Evolutionary conservation across 2,888 invertebrate species (phyloP).

Genomic region (Zygothrica quintamaculata): DNA sequence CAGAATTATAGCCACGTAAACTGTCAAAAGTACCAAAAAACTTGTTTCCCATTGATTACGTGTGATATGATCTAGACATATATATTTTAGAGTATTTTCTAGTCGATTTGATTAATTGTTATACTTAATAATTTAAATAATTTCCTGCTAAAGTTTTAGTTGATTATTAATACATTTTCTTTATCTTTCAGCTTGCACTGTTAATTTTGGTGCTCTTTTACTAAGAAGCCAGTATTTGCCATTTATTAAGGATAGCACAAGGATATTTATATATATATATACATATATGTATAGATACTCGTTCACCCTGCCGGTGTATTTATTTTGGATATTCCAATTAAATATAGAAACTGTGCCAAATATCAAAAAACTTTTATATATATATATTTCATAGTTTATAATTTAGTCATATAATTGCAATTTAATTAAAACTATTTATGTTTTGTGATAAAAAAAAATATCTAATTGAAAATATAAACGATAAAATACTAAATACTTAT

Average conservation of each 20-base stretch:
- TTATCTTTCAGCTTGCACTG: conserved; percentile 23
- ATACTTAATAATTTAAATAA: too few relatives aligned
- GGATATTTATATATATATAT: conserved; percentile 16
- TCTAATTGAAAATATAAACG: conserved; percentile 56
- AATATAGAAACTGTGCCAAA: conserved; percentile 65
- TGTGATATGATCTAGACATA: too few relatives aligned
- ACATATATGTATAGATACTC: too few relatives aligned
- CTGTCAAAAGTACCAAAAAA: too few relatives aligned
- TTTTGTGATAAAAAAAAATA: conserved; percentile 79
- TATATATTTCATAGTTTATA: conserved; percentile 55
- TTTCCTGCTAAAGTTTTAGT: too few relatives aligned
- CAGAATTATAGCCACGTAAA: too few relatives aligned
- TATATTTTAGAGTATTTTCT: too few relatives aligned
- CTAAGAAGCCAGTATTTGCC: conserved; percentile 33
- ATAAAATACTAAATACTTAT: not conserved
- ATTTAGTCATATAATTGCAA: conserved; percentile 55
- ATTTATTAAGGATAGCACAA: conserved; percentile 27
- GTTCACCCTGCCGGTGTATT: not conserved
- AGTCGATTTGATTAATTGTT: too few relatives aligned
- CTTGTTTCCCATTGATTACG: too few relatives aligned
- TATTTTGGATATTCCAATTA: conserved; percentile 14
- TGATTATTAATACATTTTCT: not conserved
- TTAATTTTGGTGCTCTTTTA: conserved; percentile 1
- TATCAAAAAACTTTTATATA: conserved; percentile 19
- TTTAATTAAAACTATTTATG: conserved; percentile 62